phyloP scores from a whole-genome alignment of 2,113 vertebrate genomes.

The Oryzias celebensis region DNA sequence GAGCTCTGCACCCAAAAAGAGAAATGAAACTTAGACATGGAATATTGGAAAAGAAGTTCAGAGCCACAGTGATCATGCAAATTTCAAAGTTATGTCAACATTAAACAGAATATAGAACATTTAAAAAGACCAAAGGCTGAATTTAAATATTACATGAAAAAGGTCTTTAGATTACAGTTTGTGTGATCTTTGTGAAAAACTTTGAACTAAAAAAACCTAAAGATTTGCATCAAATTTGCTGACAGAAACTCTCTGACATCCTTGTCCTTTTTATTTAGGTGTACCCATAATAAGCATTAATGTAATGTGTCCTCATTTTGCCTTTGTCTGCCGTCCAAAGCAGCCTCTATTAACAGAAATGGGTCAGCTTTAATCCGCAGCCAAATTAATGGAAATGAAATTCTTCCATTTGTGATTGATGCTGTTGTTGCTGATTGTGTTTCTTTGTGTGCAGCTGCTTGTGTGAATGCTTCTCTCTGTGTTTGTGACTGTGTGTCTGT shows the following conservation, averaged over 20 bases:
- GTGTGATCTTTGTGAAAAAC: neutral
- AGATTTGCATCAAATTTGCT: slow-evolving; percentile 1
- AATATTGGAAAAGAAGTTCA: no score
- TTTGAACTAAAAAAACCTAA: neutral
- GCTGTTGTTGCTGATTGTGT: slow-evolving; percentile 28
- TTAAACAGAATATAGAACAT: no score
- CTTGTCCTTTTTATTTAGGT: slow-evolving; percentile 32
- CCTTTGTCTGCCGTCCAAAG: slow-evolving; percentile 58
- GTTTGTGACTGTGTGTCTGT: no score
- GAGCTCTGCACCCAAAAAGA: no score
- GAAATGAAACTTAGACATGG: no score
- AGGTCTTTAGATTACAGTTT: no score
- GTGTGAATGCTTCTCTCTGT: no score
- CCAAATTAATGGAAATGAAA: slow-evolving; percentile 76
- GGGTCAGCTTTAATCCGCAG: slow-evolving; percentile 77
- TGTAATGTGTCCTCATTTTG: slow-evolving; percentile 49
- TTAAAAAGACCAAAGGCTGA: no score
- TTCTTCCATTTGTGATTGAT: slow-evolving; percentile 70
- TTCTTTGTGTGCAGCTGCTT: no score
- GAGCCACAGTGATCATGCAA: no score
- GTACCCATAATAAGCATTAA: slow-evolving; percentile 32
- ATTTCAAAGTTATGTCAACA: no score
- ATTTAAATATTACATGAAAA: no score
- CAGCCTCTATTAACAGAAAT: slow-evolving; percentile 71
- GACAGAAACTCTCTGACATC: slow-evolving; percentile 21